A percentile compares a stretch with the other conserved stretches of the same genome.
Evolutionary conservation across 2,113 vertebrate genomes (phyloP).

Genomic region (Oostethus manadensis): DNA sequence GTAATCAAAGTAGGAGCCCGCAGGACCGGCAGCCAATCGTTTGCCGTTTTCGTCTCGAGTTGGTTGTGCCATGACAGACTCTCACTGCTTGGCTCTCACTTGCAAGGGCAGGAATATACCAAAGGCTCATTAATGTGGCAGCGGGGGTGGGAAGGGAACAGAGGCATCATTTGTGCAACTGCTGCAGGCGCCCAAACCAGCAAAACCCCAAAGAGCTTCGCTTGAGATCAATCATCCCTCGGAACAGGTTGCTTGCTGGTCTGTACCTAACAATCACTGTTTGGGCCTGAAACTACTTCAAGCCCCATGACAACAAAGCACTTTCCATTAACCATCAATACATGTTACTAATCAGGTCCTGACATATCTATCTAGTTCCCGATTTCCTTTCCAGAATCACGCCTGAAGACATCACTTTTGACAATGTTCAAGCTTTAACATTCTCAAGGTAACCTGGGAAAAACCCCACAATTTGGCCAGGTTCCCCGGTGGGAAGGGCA

Average conservation of each 20-base stretch:
- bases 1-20: background rate
- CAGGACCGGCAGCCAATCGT: background rate
- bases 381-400: constrained; percentile 18
- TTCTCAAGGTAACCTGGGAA: constrained; percentile 56
- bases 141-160: constrained; percentile 32
- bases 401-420: constrained; percentile 37
- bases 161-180: constrained; percentile 47
- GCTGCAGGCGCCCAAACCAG: constrained; percentile 25
- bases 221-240: constrained; percentile 37
- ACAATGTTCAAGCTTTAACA: constrained; percentile 19
- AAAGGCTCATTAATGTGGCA: constrained; percentile 44
- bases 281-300: background rate
- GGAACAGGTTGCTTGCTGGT: constrained; percentile 28
- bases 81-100: constrained; percentile 62
- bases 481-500: constrained; percentile 44
- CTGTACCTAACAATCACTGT: constrained; percentile 15
- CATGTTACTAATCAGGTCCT: background rate
- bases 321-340: background rate
- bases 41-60: background rate
- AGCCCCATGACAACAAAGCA: too few species aligned
- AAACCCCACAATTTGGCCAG: constrained; percentile 52
- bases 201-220: constrained; percentile 23
- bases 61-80: constrained; percentile 9
- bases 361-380: background rate
- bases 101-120: constrained; percentile 53